A percentile compares a stretch with the other conserved stretches of the same genome.
Conservation (phyloP, 2,888 invertebrate species). For the Crematogaster levior region DNA sequence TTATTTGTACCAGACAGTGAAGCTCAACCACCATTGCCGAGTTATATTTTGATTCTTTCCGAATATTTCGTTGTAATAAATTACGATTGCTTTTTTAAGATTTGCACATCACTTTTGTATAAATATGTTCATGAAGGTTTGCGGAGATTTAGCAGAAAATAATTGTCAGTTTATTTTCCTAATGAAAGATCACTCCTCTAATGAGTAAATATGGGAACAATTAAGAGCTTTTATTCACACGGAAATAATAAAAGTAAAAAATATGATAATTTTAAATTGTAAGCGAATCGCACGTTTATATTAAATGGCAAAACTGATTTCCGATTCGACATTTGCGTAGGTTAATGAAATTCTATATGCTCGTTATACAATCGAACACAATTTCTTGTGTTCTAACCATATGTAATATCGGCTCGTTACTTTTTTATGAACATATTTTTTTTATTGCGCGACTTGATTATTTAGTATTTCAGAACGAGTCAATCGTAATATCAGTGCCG, state of each 20-base stretch:
- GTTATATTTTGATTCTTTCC: not conserved
- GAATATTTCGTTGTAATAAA: not conserved
- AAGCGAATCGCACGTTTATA: not conserved
- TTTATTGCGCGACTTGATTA: not conserved
- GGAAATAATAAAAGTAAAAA: not conserved
- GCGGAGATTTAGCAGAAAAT: not conserved
- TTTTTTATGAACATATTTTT: not conserved
- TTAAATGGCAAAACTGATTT: not conserved
- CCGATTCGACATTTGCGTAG: not conserved
- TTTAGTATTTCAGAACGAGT: not conserved
- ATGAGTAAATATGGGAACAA: not conserved
- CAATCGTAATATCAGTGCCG: not conserved
- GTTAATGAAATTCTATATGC: not conserved
- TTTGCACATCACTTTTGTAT: not conserved
- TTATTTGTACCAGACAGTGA: slow-evolving; percentile 50
- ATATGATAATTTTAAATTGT: not conserved
- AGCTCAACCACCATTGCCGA: slow-evolving; percentile 22
- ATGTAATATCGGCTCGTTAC: not conserved
- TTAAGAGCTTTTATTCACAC: not conserved
- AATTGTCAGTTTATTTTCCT: not conserved
- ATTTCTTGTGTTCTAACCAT: not conserved
- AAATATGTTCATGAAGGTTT: not conserved
- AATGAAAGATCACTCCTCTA: not conserved
- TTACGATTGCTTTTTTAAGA: not conserved
- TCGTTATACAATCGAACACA: not conserved